Percentiles rank a stretch among this genome's conserved stretches.
phyloP scores from a whole-genome alignment of 1,140 invertebrate genomes.

The Drosophila santomea region DNA sequence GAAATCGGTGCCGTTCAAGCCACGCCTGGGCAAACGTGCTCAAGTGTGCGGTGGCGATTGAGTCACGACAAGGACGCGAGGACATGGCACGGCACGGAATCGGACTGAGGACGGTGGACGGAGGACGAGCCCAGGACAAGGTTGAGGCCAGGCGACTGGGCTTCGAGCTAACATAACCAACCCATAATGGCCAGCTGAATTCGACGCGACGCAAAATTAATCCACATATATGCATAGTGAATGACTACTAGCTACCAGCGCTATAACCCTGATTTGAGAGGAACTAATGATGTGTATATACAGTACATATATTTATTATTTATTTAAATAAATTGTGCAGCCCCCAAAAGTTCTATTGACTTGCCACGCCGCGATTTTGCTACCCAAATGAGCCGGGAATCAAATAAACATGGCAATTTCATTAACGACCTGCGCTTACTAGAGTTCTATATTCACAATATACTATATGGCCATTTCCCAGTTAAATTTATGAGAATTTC shows the following conservation, averaged over 20 bases:
- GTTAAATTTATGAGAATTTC: slow-evolving; percentile 49
- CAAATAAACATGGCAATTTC: slow-evolving; percentile 41
- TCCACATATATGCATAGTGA: slow-evolving; percentile 45
- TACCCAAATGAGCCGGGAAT: slow-evolving; percentile 30
- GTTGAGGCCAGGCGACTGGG: slow-evolving; percentile 49
- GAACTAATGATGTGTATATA: slow-evolving; percentile 54
- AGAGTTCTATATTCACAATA: not conserved
- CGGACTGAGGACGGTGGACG: not conserved
- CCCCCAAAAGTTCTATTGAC: slow-evolving; percentile 22
- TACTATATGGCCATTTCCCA: not conserved
- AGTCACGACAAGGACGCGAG: slow-evolving; percentile 62
- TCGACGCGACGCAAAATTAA: slow-evolving; percentile 43
- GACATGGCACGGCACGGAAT: slow-evolving; percentile 33
- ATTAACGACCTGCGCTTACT: slow-evolving; percentile 2
- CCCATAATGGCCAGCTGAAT: slow-evolving; percentile 28
- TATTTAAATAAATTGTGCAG: slow-evolving; percentile 54
- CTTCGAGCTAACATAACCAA: slow-evolving; percentile 29
- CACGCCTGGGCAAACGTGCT: slow-evolving; percentile 81
- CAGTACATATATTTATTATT: slow-evolving; percentile 30
- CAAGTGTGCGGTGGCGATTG: slow-evolving; percentile 74
- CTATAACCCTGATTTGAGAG: slow-evolving; percentile 40
- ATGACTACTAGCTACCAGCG: slow-evolving; percentile 35
- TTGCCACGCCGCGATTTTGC: slow-evolving; percentile 19
- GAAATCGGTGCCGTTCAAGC: slow-evolving; percentile 84
- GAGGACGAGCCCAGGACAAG: slow-evolving; percentile 48